Conservation (phyloP, 2,113 vertebrate genomes). For the Neoarius graeffei region DNA sequence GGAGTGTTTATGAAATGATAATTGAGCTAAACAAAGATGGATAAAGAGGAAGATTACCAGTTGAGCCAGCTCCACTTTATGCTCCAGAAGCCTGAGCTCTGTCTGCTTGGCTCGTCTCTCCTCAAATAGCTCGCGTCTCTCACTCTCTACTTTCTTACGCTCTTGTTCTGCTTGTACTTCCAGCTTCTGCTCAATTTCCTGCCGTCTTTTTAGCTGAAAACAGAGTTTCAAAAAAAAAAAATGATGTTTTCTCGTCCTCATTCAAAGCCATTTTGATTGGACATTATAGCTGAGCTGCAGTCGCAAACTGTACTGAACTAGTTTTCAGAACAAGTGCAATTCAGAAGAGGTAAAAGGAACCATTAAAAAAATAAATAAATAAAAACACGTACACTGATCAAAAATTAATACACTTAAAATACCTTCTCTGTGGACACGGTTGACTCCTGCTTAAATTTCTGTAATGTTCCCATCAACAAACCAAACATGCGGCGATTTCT, state of each 20-base stretch:
- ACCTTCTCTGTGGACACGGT: slow-evolving; percentile 93
- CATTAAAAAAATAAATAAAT: not conserved
- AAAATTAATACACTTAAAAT: slow-evolving; percentile 42
- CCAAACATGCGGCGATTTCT: slow-evolving; percentile 99
- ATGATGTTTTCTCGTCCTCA: not conserved
- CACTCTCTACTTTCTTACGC: slow-evolving; percentile 92
- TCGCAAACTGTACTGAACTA: too few relatives aligned
- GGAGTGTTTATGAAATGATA: not conserved
- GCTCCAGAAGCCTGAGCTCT: slow-evolving; percentile 92
- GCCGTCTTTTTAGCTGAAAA: slow-evolving; percentile 88
- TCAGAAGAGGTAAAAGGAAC: not conserved
- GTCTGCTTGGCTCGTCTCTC: slow-evolving; percentile 97
- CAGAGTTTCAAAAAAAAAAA: not conserved
- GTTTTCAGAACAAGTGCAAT: not conserved
- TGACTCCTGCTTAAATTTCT: slow-evolving; percentile 98
- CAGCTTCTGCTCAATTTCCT: slow-evolving; percentile 97
- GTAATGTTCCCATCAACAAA: slow-evolving; percentile 98
- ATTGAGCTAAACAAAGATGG: not conserved
- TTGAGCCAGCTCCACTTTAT: slow-evolving; percentile 97
- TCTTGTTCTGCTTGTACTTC: slow-evolving; percentile 97
- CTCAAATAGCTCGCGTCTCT: slow-evolving; percentile 94
- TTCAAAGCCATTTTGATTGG: not conserved
- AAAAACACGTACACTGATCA: not conserved
- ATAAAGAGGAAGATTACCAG: slow-evolving; percentile 77
- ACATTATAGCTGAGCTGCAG: not conserved